Conservation (phyloP, 2,113 vertebrate species). For the Notarius lentiginosus region DNA sequence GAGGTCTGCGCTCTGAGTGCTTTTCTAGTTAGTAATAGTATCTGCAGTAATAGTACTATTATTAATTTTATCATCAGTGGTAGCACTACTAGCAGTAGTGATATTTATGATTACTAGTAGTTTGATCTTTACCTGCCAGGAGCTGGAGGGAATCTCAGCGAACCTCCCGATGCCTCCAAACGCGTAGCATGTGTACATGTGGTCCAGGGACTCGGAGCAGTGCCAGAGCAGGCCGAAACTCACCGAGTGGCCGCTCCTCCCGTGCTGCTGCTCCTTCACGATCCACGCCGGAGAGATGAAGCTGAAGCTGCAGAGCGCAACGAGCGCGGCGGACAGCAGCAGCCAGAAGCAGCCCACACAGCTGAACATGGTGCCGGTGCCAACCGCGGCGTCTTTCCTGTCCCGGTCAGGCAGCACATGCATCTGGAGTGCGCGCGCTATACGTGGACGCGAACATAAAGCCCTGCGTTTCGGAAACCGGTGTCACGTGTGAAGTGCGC, state of each 20-base stretch:
- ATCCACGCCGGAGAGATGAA: constrained; percentile 88
- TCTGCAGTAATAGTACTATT: too few relatives aligned
- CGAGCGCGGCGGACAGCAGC: constrained; percentile 81
- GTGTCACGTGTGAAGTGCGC: background rate
- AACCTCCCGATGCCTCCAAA: constrained; percentile 80
- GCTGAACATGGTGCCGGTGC: constrained; percentile 81
- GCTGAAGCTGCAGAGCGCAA: constrained; percentile 82
- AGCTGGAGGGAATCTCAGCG: constrained; percentile 84
- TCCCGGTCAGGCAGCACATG: constrained; percentile 76
- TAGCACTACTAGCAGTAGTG: background rate
- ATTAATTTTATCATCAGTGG: background rate
- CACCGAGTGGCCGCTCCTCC: constrained; percentile 73
- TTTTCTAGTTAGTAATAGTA: too few relatives aligned
- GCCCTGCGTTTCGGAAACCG: background rate
- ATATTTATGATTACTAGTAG: background rate
- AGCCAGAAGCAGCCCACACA: constrained; percentile 87
- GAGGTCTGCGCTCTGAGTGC: too few relatives aligned
- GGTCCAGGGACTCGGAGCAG: constrained; percentile 79
- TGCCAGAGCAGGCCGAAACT: constrained; percentile 87
- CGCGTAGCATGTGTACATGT: constrained; percentile 78
- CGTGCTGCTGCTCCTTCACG: constrained; percentile 73
- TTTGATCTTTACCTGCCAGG: constrained; percentile 80
- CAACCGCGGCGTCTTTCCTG: constrained; percentile 73
- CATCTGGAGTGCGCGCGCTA: constrained; percentile 73
- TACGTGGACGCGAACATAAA: constrained; percentile 50